These are phyloP conservation scores for Rhingia rostrata DNA, from an alignment of 2,888 invertebrate species.

Conservation along the genomic window DNA sequence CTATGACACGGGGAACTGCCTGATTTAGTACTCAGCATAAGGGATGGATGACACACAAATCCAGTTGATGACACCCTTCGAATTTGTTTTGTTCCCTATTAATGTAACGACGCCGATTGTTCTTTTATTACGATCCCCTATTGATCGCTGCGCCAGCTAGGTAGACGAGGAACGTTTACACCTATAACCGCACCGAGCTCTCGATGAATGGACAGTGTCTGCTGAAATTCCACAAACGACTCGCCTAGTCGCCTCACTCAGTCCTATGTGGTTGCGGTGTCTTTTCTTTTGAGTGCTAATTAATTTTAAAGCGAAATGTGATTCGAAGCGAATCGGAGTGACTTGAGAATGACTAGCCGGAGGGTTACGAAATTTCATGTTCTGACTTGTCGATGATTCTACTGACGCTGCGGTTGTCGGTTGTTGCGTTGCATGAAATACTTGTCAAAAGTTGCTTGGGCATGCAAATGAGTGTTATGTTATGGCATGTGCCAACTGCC, in stretches of 20 bases:
- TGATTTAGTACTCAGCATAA: slow-evolving; percentile 26
- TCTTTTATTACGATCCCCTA: background rate
- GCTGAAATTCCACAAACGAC: slow-evolving; percentile 5
- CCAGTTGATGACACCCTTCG: slow-evolving; percentile 9
- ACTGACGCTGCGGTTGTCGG: no score
- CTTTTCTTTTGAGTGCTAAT: background rate
- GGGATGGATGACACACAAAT: background rate
- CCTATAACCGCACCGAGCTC: background rate
- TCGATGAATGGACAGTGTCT: background rate
- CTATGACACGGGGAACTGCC: background rate
- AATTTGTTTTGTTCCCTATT: background rate
- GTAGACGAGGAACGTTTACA: background rate
- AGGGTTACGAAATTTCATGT: background rate
- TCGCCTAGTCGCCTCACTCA: background rate
- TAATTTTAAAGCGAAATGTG: background rate
- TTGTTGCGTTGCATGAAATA: no score
- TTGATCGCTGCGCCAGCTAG: background rate
- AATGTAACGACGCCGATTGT: background rate
- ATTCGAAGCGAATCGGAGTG: background rate
- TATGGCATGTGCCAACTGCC: no score
- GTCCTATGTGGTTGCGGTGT: background rate
- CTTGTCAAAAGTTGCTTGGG: no score
- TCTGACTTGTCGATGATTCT: background rate
- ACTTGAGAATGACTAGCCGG: background rate
- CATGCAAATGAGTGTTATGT: no score